Evolutionary conservation across 2,888 invertebrate genomes (phyloP).

Genomic region (Suillia variegata): DNA sequence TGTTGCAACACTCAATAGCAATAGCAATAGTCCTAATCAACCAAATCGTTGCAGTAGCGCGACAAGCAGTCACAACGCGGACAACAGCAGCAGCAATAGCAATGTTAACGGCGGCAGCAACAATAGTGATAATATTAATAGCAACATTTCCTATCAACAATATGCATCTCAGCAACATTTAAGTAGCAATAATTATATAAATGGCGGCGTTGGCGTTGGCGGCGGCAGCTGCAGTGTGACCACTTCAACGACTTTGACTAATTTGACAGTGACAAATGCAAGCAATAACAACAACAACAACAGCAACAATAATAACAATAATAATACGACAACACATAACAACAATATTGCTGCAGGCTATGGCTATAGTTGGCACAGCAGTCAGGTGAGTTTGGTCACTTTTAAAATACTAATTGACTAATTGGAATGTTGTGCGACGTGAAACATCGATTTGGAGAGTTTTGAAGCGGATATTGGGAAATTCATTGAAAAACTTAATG

Average conservation of each 20-base stretch:
- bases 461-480: background rate
- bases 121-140: constrained; percentile 35
- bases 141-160: constrained; percentile 26
- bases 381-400: constrained; percentile 60
- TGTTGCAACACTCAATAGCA: constrained; percentile 45
- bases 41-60: constrained; percentile 43
- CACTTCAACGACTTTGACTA: constrained; percentile 27
- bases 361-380: constrained; percentile 59
- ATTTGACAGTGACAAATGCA: constrained; percentile 30
- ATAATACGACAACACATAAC: constrained; percentile 27
- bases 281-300: constrained; percentile 35
- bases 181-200: constrained; percentile 32
- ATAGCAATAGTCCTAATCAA: constrained; percentile 55
- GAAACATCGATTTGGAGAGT: constrained; percentile 18
- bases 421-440: too few species aligned
- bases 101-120: constrained; percentile 46
- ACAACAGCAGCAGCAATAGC: constrained; percentile 41
- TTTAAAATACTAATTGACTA: too few species aligned
- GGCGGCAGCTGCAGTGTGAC: constrained; percentile 31
- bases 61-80: constrained; percentile 48
- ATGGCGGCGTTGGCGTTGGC: constrained; percentile 32
- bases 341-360: constrained; percentile 41
- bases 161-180: constrained; percentile 31
- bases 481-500: too few species aligned
- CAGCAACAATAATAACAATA: constrained; percentile 29